phyloP scores from a whole-genome alignment of 2,797 vertebrate genomes.

The Emys orbicularis region DNA sequence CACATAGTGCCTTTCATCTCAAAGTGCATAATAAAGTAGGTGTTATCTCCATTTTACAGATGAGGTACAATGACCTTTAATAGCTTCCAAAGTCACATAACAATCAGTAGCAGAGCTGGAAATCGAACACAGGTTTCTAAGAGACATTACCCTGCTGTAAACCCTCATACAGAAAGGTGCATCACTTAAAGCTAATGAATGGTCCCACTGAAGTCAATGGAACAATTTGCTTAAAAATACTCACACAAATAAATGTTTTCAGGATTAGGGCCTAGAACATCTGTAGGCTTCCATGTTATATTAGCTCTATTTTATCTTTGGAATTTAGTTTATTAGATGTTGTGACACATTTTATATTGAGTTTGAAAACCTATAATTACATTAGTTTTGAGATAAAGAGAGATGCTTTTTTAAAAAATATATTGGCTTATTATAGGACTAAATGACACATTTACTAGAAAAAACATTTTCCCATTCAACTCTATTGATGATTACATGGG shows the following conservation, averaged over 20 bases:
- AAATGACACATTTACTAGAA: too few species aligned
- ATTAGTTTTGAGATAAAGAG: neutral
- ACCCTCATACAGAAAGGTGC: neutral
- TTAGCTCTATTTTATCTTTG: neutral
- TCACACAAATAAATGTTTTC: neutral
- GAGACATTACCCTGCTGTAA: neutral
- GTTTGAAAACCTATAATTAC: neutral
- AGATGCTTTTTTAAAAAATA: neutral
- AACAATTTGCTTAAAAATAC: neutral
- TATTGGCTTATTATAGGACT: neutral
- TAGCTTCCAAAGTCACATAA: neutral
- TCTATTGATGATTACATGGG: neutral
- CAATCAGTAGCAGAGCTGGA: neutral
- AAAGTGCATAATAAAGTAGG: neutral
- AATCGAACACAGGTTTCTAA: neutral
- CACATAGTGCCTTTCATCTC: neutral
- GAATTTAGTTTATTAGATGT: neutral
- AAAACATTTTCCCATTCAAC: too few species aligned
- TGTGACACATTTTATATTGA: neutral
- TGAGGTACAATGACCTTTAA: neutral
- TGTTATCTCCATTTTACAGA: neutral
- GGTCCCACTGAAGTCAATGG: neutral
- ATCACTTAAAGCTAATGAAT: neutral
- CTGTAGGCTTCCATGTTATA: neutral
- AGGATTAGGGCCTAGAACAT: neutral